Evolutionary conservation across 2,113 vertebrate species (phyloP).

Genomic region (Eclectus roratus): DNA sequence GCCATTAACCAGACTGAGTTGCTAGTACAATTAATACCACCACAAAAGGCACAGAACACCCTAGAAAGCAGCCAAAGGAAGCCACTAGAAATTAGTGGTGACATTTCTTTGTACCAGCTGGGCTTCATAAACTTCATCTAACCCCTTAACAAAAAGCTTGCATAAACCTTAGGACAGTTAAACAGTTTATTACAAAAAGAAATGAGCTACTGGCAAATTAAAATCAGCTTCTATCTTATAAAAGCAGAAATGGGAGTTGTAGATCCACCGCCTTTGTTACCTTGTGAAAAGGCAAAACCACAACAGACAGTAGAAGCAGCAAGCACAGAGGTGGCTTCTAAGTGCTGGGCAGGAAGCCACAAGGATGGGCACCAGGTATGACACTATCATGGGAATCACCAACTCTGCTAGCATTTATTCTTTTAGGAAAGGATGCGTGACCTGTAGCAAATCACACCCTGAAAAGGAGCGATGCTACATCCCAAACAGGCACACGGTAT

Average conservation of each 20-base stretch:
- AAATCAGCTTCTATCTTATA: background rate
- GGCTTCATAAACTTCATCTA: background rate
- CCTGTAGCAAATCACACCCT: background rate
- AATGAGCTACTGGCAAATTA: background rate
- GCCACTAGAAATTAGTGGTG: background rate
- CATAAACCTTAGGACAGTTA: background rate
- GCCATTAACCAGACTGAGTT: background rate
- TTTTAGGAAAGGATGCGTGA: background rate
- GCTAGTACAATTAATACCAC: background rate
- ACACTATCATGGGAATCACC: background rate
- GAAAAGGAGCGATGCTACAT: background rate
- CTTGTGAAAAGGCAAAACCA: background rate
- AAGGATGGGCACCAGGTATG: background rate
- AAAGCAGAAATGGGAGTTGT: background rate
- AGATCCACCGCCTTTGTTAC: background rate
- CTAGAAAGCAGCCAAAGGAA: background rate
- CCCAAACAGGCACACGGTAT: accelerated
- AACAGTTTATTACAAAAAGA: background rate
- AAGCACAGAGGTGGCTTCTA: background rate
- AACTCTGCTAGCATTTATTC: background rate
- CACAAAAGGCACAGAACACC: background rate
- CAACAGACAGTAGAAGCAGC: background rate
- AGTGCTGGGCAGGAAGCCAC: accelerated
- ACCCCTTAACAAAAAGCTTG: background rate
- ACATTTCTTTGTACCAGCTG: background rate